A percentile compares a stretch with the other conserved stretches of the same genome.
Conservation (phyloP, 92 coral and sea anemone genomes). For the Palythoa caribaeorum region DNA sequence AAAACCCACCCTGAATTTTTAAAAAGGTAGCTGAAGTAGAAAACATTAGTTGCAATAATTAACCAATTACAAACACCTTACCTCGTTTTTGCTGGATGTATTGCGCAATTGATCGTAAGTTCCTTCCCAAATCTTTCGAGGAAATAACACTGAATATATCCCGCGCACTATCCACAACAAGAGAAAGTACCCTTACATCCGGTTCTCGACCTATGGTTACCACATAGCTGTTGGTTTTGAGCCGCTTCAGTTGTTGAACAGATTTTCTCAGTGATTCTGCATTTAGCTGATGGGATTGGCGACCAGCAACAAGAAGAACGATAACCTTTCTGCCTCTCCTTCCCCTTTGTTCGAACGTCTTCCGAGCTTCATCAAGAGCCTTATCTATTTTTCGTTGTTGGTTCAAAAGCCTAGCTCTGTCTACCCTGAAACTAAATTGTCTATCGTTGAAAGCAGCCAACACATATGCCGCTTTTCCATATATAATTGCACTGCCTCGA, state of each 20-base stretch:
- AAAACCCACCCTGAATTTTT: too few relatives aligned
- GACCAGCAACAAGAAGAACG: constrained; percentile 74
- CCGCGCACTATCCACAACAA: constrained; percentile 59
- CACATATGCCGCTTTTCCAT: background rate
- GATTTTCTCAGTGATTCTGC: constrained; percentile 58
- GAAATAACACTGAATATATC: constrained; percentile 65
- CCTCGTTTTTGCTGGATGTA: constrained; percentile 38
- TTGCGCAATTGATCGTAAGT: constrained; percentile 1
- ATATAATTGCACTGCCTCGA: constrained; percentile 13
- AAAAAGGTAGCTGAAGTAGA: background rate
- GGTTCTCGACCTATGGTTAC: constrained; percentile 66
- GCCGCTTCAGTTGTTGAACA: constrained; percentile 41
- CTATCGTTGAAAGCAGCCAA: constrained; percentile 20
- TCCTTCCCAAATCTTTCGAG: constrained; percentile 30
- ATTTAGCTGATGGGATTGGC: constrained; percentile 45
- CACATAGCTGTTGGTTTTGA: constrained; percentile 63
- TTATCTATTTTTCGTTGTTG: constrained; percentile 72
- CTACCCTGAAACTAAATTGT: constrained; percentile 52
- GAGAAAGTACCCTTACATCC: constrained; percentile 31
- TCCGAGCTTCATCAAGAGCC: constrained; percentile 63
- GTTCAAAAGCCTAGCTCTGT: constrained; percentile 43
- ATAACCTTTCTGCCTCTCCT: constrained; percentile 59
- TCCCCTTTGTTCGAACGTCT: constrained; percentile 32
- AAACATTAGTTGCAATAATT: background rate
- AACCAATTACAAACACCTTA: background rate